phyloP scores from a whole-genome alignment of 2,797 vertebrate genomes.

The Periophthalmus magnuspinnatus region DNA sequence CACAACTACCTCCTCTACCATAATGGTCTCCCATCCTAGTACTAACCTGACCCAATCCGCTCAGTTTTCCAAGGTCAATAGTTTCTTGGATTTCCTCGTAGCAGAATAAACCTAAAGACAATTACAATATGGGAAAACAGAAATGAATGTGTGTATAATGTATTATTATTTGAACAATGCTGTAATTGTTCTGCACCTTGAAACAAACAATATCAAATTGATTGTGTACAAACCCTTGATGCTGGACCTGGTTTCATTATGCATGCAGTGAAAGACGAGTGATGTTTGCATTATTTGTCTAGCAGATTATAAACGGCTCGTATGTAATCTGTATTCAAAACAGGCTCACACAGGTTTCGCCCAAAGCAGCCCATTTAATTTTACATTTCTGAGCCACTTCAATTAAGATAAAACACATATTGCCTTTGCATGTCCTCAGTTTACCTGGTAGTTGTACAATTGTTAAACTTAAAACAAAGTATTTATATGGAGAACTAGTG shows the following conservation, averaged over 20 bases:
- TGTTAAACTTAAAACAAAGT: not conserved
- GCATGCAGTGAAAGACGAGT: constrained; percentile 34
- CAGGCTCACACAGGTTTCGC: constrained; percentile 58
- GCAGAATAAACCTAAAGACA: not conserved
- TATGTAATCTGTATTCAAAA: constrained; percentile 60
- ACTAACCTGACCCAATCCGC: too few relatives aligned
- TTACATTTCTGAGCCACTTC: constrained; percentile 59
- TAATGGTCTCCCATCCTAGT: too few relatives aligned
- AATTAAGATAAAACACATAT: constrained; percentile 59
- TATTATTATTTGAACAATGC: not conserved
- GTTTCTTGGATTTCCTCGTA: not conserved
- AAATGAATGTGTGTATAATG: not conserved
- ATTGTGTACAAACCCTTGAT: constrained; percentile 53
- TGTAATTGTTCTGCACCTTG: constrained; percentile 28
- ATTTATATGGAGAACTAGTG: not conserved
- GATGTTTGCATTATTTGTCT: constrained; percentile 58
- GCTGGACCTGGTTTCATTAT: constrained; percentile 55
- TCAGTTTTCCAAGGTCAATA: too few relatives aligned
- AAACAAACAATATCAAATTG: constrained; percentile 51
- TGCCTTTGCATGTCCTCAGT: constrained; percentile 54
- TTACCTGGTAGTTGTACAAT: constrained; percentile 28
- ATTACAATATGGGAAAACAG: not conserved
- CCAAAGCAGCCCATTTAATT: constrained; percentile 65
- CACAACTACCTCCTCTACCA: too few relatives aligned
- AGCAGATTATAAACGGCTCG: constrained; percentile 54